Conservation (phyloP, 2,113 vertebrate genomes). For the Colossoma macropomum region DNA sequence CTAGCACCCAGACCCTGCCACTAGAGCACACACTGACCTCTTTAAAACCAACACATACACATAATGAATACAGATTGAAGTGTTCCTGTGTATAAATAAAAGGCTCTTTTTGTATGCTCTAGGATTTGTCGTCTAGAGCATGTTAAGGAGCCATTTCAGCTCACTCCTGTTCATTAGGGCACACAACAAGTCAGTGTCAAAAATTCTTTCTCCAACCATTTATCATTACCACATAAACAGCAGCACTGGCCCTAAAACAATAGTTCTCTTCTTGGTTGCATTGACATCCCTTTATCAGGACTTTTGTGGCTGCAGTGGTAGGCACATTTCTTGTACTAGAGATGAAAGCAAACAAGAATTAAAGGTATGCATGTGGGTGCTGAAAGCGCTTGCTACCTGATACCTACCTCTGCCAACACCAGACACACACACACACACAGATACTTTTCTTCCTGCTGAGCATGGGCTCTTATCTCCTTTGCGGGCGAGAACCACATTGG, state of each 20-base stretch:
- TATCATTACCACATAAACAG: slow-evolving; percentile 18
- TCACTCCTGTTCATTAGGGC: slow-evolving; percentile 4
- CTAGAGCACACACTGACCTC: slow-evolving; percentile 7
- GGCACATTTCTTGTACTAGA: slow-evolving; percentile 24
- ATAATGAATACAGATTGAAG: background rate
- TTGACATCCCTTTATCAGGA: slow-evolving; percentile 25
- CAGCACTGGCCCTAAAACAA: background rate
- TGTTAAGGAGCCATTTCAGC: slow-evolving; percentile 9
- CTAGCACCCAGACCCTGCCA: background rate
- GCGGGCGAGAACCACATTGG: slow-evolving; percentile 26
- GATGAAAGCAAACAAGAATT: slow-evolving; percentile 42
- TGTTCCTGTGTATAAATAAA: slow-evolving; percentile 10
- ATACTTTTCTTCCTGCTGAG: slow-evolving; percentile 22
- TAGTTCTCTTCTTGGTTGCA: background rate
- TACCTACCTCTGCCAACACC: slow-evolving; percentile 29
- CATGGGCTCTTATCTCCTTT: slow-evolving; percentile 48
- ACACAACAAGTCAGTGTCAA: slow-evolving; percentile 7
- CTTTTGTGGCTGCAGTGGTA: slow-evolving; percentile 19
- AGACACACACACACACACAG: background rate
- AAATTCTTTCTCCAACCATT: slow-evolving; percentile 13
- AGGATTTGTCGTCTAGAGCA: background rate
- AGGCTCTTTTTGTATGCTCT: background rate
- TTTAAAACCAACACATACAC: background rate
- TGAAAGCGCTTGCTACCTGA: slow-evolving; percentile 36
- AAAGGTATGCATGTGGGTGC: slow-evolving; percentile 36